These are phyloP conservation scores for Orchesella flavescens DNA, from an alignment of 2,888 invertebrate species.

Conservation along the genomic window DNA sequence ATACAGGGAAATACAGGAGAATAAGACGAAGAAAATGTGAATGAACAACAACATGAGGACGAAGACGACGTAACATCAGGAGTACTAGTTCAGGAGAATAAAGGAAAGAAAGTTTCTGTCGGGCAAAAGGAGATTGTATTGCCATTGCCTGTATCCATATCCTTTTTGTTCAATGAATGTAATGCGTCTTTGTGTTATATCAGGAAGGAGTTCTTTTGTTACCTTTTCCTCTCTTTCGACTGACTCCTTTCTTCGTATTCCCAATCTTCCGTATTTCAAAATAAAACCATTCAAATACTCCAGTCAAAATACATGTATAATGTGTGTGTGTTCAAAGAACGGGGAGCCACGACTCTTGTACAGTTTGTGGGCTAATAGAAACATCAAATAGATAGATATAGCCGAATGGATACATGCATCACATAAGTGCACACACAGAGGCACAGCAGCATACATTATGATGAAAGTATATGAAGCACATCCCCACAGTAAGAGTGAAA, in stretches of 20 bases:
- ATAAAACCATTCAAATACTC: constrained; percentile 42
- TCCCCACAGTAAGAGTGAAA: neutral
- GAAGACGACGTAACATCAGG: neutral
- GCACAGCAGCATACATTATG: too few relatives aligned
- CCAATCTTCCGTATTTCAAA: constrained; percentile 45
- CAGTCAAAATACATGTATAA: too few relatives aligned
- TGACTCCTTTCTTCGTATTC: constrained; percentile 37
- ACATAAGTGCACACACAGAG: too few relatives aligned
- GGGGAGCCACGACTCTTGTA: neutral
- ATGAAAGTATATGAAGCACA: too few relatives aligned
- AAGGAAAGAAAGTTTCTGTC: constrained; percentile 23
- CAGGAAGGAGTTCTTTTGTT: constrained; percentile 46
- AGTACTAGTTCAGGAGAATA: neutral
- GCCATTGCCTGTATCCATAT: constrained; percentile 38
- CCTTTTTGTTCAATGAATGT: constrained; percentile 23
- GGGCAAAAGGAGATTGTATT: constrained; percentile 20
- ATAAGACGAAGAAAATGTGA: neutral
- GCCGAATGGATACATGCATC: neutral
- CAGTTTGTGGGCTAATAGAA: neutral
- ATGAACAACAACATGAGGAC: neutral
- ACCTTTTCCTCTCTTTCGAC: constrained; percentile 52
- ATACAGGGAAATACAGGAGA: too few relatives aligned
- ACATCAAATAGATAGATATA: neutral
- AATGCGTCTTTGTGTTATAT: constrained; percentile 41
- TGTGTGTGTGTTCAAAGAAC: too few relatives aligned